Conservation (phyloP, 64 coral and sea anemone genomes). For the Montipora efflorescens region DNA sequence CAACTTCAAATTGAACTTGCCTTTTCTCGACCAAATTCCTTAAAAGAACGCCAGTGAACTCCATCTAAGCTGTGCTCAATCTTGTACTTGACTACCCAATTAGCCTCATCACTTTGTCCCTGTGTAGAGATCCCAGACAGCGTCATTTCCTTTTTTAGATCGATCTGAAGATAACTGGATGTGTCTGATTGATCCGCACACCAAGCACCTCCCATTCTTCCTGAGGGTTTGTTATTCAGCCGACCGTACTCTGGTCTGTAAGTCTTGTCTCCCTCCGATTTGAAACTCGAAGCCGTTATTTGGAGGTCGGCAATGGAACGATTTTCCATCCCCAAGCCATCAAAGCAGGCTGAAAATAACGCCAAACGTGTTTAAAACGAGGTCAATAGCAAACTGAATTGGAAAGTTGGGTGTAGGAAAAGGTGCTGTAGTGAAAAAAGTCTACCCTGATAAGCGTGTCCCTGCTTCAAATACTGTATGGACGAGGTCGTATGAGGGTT, state of each 20-base stretch:
- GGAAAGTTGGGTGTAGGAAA: neutral
- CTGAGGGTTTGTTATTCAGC: slow-evolving; percentile 36
- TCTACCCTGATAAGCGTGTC: too few relatives aligned
- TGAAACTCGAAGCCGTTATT: slow-evolving; percentile 36
- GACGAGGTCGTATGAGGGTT: too few relatives aligned
- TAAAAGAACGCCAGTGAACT: slow-evolving; percentile 3
- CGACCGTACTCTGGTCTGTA: slow-evolving; percentile 45
- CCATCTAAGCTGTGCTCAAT: slow-evolving; percentile 66
- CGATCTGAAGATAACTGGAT: slow-evolving; percentile 62
- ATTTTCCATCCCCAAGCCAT: slow-evolving; percentile 68
- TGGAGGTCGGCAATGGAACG: slow-evolving; percentile 24
- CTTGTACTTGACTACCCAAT: slow-evolving; percentile 56
- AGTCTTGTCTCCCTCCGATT: neutral
- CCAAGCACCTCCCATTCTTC: slow-evolving; percentile 47
- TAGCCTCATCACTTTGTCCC: slow-evolving; percentile 39
- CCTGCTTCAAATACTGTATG: too few relatives aligned
- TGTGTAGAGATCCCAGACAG: slow-evolving; percentile 73
- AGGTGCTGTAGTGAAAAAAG: neutral
- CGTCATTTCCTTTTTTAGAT: slow-evolving; percentile 58
- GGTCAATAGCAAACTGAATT: neutral
- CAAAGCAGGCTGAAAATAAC: slow-evolving; percentile 43
- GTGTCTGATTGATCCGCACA: neutral
- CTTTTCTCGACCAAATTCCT: slow-evolving; percentile 57
- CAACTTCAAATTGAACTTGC: neutral
- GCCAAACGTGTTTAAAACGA: neutral